phyloP scores from a whole-genome alignment of 2,797 vertebrate species.

The Psittacula echo region DNA sequence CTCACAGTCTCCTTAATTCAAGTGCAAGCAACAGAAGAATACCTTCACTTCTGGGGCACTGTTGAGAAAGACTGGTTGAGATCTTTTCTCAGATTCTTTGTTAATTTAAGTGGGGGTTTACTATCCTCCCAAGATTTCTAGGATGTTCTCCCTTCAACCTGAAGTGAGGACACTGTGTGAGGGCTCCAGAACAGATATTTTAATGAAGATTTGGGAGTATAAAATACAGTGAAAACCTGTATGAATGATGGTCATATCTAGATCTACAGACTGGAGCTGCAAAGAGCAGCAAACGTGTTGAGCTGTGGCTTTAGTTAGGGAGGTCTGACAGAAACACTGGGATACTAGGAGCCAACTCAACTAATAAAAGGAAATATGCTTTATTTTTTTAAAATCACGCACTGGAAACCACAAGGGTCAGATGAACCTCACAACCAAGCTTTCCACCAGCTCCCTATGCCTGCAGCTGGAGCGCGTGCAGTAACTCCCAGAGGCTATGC shows the following conservation, averaged over 20 bases:
- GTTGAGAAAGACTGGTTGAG: background rate
- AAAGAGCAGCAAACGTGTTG: background rate
- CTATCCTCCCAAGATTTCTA: background rate
- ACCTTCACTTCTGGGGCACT: background rate
- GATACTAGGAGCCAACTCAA: background rate
- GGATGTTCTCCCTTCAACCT: background rate
- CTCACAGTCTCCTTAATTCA: background rate
- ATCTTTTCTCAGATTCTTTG: background rate
- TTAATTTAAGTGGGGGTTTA: background rate
- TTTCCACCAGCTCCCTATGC: background rate
- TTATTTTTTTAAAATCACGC: background rate
- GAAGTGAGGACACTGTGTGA: background rate
- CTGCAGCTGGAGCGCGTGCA: background rate
- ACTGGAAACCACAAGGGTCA: background rate
- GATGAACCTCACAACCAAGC: background rate
- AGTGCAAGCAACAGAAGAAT: background rate
- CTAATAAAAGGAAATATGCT: background rate
- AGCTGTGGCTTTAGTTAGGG: background rate
- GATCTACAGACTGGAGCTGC: background rate
- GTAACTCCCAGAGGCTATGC: background rate
- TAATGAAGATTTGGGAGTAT: background rate
- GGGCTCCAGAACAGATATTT: background rate
- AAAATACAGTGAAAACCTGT: background rate
- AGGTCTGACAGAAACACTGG: background rate
- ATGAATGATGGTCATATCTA: accelerated